Percentiles rank a stretch among this genome's conserved stretches.
These are phyloP conservation scores for Progne subis DNA, from an alignment of 2,113 vertebrate genomes.

Conservation along the genomic window DNA sequence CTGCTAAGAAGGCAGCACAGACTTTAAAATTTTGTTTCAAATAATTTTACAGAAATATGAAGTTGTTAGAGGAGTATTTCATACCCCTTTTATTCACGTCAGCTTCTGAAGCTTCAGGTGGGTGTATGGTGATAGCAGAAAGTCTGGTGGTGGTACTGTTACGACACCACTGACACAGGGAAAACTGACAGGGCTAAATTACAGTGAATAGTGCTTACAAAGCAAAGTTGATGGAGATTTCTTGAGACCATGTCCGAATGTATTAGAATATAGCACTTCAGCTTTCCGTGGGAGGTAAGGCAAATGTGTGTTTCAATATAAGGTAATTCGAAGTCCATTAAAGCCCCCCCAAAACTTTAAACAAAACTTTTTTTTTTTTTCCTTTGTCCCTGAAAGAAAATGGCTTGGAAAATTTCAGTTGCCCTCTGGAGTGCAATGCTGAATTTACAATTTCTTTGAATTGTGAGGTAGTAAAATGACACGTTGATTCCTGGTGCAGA, in stretches of 20 bases:
- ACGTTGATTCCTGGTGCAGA: background rate
- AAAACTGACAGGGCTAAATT: background rate
- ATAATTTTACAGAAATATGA: background rate
- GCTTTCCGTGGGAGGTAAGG: background rate
- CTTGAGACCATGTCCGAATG: accelerated
- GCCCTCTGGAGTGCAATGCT: background rate
- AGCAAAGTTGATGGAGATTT: background rate
- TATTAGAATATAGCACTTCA: background rate
- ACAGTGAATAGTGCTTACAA: background rate
- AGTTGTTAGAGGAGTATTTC: background rate
- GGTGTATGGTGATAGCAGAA: background rate
- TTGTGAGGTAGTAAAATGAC: background rate
- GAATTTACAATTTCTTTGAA: background rate
- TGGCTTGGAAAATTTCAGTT: background rate
- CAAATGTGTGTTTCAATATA: background rate
- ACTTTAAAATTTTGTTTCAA: background rate
- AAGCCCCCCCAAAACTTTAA: background rate
- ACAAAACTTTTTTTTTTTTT: background rate
- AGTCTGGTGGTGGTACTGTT: background rate
- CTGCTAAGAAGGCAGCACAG: background rate
- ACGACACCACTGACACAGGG: accelerated
- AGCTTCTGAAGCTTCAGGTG: background rate
- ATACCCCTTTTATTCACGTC: background rate
- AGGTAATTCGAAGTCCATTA: background rate
- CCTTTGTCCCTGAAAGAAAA: background rate